Base-by-base conservation (phyloP, 2,888 invertebrate genomes). In the Mechanitis mazaeus region DNA sequence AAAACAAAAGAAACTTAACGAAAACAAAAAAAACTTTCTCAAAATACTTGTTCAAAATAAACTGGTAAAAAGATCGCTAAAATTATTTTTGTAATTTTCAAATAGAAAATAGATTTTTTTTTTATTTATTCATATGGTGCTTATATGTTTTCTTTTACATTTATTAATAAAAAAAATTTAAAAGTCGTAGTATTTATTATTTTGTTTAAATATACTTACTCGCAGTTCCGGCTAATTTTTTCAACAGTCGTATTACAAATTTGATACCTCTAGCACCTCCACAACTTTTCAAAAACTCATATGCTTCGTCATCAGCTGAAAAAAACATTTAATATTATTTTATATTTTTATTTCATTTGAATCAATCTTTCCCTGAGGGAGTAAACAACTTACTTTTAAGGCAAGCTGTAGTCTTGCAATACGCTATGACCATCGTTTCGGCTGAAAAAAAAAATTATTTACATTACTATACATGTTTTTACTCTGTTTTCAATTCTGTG, bases 141-240 rank as follows among this genome's bases (percentile, higher is more conserved):
- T 20, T 50, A 50, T 50, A 50, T 50, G 5, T 2, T 1, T 28
- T 28, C 28, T 28, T 50, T 4, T 47, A 1, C 7, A 20, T n/a
- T n/a, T n/a, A n/a, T 20, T 20, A 47, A n/a, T 2, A 3, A 47
- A 47, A 47, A 20, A 20, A 6, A 20, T 7, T 46, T n/a, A 46
- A 46, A 46, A 3, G 12, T 3, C 2, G 20, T 9, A n/a, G 33
- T 12, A 35, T 33, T 28, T 54, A 2, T 5, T 1, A 33, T 12
- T 33, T 2, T 3, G 4, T 4, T 45, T 7, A 33, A 59, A 35
- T 57, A 38, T 63, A 79, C 84, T 76, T 61, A 84, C 85, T 72
- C 0, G 80, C 66, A 1, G 69, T 68, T 1, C 76, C 79, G 33
- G 76, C 76, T 53, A 85, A 67, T 0, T 71, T 68, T 2, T 75